Evolutionary conservation across 1,140 invertebrate species (phyloP).

Genomic region (Spodoptera frugiperda): DNA sequence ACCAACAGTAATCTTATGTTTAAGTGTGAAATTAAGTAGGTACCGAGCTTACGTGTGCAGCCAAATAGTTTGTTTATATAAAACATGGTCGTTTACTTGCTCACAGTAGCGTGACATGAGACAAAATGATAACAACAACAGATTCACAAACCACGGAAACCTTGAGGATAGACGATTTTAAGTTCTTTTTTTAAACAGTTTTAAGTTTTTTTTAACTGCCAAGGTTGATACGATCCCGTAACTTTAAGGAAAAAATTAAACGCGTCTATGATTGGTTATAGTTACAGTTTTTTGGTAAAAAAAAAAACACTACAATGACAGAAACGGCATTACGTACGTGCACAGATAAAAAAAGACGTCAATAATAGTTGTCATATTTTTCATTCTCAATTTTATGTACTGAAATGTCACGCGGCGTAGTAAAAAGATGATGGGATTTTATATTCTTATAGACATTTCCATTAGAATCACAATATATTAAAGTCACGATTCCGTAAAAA

Average conservation of each 20-base stretch:
- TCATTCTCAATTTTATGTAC: no score
- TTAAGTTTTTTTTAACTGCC: neutral
- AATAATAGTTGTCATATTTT: no score
- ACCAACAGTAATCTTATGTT: no score
- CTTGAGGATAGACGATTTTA: constrained; percentile 24
- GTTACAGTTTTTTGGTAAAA: constrained; percentile 21
- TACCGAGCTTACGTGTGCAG: no score
- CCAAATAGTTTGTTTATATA: neutral
- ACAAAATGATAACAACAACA: constrained; percentile 28
- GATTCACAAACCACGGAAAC: constrained; percentile 29
- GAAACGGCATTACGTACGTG: neutral
- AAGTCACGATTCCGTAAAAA: no score
- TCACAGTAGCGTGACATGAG: neutral
- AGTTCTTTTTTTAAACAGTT: constrained; percentile 33
- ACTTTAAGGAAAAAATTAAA: neutral
- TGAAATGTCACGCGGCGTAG: no score
- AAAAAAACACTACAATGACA: neutral
- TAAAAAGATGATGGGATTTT: no score
- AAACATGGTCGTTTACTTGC: neutral
- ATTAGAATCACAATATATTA: no score
- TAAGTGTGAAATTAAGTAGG: no score
- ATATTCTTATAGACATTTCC: no score
- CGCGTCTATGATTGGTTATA: neutral
- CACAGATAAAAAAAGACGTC: no score
- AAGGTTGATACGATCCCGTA: constrained; percentile 30